Conservation (phyloP, 2,797 vertebrate genomes). For the Sebastes iracundus region DNA sequence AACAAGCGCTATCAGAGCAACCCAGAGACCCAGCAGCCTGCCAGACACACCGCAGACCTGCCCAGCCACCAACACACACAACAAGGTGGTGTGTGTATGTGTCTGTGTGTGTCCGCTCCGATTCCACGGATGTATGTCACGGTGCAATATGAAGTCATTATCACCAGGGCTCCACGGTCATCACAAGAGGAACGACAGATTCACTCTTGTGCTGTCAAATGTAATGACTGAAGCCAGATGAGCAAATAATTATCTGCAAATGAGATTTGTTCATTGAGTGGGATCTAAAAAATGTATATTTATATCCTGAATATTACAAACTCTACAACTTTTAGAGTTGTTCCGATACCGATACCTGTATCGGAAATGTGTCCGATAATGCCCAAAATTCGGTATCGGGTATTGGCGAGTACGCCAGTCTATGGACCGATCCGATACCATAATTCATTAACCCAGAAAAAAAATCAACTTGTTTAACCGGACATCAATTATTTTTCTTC, state of each 20-base stretch:
- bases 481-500: too few species aligned
- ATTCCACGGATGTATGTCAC: constrained; percentile 5
- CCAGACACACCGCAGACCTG: constrained; percentile 56
- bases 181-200: not conserved
- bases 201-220: not conserved
- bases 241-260: not conserved
- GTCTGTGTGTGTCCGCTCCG: constrained; percentile 6
- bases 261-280: not conserved
- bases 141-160: constrained; percentile 15
- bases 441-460: too few species aligned
- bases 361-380: too few species aligned
- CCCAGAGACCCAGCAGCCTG: constrained; percentile 68
- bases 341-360: too few species aligned
- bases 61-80: constrained; percentile 24
- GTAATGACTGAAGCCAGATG: not conserved
- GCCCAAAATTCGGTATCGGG: too few species aligned
- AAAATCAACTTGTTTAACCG: too few species aligned
- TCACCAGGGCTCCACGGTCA: not conserved
- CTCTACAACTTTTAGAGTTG: not conserved
- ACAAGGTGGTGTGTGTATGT: not conserved
- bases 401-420: too few species aligned
- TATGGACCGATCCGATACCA: too few species aligned
- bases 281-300: not conserved
- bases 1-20: constrained; percentile 69
- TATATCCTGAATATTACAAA: not conserved